phyloP scores from a whole-genome alignment of 2,888 invertebrate genomes.

The Synergus japonicus region DNA sequence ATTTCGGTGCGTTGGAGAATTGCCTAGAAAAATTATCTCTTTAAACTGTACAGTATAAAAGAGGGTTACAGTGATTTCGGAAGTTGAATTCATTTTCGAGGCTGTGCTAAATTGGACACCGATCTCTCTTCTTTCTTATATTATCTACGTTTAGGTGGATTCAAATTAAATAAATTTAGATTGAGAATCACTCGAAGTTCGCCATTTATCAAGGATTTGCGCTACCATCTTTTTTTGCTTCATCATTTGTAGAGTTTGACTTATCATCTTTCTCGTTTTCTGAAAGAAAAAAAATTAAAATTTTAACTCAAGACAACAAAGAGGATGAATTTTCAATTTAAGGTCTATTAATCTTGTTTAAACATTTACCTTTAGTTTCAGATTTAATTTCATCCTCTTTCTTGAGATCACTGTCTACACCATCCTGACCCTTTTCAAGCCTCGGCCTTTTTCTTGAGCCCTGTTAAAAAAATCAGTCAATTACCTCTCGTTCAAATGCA shows the following conservation, averaged over 20 bases:
- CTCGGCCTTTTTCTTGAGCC: conserved; percentile 77
- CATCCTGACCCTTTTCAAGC: conserved; percentile 74
- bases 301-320: not conserved
- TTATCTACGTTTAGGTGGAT: conserved; percentile 61
- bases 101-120: conserved; percentile 25
- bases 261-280: conserved; percentile 83
- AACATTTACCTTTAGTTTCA: conserved; percentile 74
- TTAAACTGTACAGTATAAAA: conserved; percentile 36
- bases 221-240: conserved; percentile 83
- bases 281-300: conserved; percentile 49
- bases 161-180: conserved; percentile 63
- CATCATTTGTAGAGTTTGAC: conserved; percentile 81
- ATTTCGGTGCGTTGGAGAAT: conserved; percentile 27
- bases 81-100: conserved; percentile 34
- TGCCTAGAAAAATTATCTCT: conserved; percentile 27
- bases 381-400: conserved; percentile 76
- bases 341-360: not conserved
- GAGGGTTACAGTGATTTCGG: conserved; percentile 32
- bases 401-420: conserved; percentile 73
- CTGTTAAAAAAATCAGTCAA: conserved; percentile 49
- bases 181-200: conserved; percentile 55
- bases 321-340: not conserved
- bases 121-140: conserved; percentile 49
- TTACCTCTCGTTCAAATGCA: not conserved
- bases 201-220: conserved; percentile 82